Conservation (phyloP, 2,888 invertebrate genomes). For the Prosapia bicincta region DNA sequence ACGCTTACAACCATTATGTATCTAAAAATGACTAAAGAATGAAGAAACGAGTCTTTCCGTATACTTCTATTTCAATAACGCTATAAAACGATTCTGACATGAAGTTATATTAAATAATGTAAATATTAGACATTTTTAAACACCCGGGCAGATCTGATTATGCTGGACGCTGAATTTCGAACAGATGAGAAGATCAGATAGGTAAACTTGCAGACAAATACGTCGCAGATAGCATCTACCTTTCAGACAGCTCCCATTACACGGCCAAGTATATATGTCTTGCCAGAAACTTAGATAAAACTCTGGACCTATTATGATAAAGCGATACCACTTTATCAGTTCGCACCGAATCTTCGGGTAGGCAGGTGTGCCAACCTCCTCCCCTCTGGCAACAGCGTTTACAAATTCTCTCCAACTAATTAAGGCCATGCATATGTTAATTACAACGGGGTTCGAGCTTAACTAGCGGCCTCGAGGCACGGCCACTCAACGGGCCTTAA, state of each 20-base stretch:
- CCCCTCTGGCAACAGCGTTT: background rate
- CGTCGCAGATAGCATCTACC: background rate
- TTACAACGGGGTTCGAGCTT: background rate
- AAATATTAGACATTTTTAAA: background rate
- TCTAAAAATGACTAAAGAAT: too few species aligned
- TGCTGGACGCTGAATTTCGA: background rate
- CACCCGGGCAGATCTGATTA: background rate
- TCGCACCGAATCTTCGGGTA: background rate
- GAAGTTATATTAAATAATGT: too few species aligned
- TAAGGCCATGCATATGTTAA: background rate
- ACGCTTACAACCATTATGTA: too few species aligned
- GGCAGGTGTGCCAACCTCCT: background rate
- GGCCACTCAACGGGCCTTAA: background rate
- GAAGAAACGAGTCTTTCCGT: too few species aligned
- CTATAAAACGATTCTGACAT: too few species aligned
- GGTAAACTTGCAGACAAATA: background rate
- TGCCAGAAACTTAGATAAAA: background rate
- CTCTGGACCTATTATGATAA: background rate
- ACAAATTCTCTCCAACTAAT: background rate
- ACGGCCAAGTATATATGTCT: background rate
- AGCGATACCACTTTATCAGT: background rate
- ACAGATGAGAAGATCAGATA: background rate
- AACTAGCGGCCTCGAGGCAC: background rate
- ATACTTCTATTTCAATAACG: too few species aligned
- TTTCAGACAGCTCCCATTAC: background rate